Percentiles rank a stretch among this genome's conserved stretches.
These are phyloP conservation scores for Tachyglossus aculeatus DNA, from an alignment of 2,797 vertebrate genomes.

Conservation along the genomic window DNA sequence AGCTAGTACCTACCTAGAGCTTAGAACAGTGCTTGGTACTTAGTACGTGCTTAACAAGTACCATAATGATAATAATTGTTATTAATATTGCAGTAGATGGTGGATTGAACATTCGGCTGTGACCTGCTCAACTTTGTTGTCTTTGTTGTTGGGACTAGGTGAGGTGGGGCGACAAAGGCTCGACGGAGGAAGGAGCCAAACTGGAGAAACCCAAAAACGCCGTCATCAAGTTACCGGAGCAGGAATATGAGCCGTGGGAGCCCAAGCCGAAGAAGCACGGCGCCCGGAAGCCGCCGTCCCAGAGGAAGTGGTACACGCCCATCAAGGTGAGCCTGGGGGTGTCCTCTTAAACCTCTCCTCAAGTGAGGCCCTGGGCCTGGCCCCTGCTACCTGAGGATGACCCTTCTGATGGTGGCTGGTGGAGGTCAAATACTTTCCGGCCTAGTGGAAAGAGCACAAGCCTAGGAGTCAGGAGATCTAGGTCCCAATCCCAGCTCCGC, in stretches of 20 bases:
- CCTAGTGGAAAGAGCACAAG: no score
- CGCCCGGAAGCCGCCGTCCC: conserved; percentile 70
- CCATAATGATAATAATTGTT: no score
- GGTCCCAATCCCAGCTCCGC: no score
- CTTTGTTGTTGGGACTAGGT: conserved; percentile 70
- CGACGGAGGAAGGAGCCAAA: conserved; percentile 91
- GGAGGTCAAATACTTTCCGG: not conserved
- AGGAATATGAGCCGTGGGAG: conserved; percentile 88
- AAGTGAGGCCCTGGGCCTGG: not conserved
- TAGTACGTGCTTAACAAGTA: no score
- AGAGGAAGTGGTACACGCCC: conserved; percentile 87
- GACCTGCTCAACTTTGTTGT: no score
- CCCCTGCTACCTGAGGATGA: fast-evolving
- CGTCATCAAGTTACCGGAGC: conserved; percentile 88
- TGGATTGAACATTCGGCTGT: no score
- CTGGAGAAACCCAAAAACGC: conserved; percentile 92
- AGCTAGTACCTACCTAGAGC: no score
- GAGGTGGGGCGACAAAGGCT: conserved; percentile 89
- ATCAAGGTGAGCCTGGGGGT: conserved; percentile 77
- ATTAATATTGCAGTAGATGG: no score
- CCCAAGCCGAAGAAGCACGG: conserved; percentile 79
- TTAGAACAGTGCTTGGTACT: no score
- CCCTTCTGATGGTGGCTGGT: not conserved
- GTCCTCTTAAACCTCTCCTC: no score
- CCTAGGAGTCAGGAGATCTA: no score